Percentiles rank a stretch among this genome's conserved stretches.
Conservation (phyloP, 2,113 vertebrate genomes). For the Coreoperca whiteheadi region DNA sequence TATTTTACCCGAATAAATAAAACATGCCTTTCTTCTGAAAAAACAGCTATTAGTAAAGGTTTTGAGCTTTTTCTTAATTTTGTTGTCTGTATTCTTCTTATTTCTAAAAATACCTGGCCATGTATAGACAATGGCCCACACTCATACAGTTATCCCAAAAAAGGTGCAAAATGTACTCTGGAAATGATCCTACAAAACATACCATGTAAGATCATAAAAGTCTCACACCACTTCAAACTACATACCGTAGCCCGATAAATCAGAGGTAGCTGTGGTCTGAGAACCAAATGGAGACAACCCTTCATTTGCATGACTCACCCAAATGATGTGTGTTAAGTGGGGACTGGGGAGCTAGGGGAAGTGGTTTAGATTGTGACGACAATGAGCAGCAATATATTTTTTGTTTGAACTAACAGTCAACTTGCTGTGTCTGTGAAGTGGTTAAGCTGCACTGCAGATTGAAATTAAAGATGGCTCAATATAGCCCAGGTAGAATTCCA, state of each 20-base stretch:
- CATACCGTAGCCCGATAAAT: constrained; percentile 22
- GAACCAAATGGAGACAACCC: constrained; percentile 31
- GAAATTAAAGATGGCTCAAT: neutral
- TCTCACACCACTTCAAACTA: constrained; percentile 35
- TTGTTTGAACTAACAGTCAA: neutral
- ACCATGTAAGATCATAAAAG: constrained; percentile 36
- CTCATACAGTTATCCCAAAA: neutral
- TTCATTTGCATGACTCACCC: constrained; percentile 37
- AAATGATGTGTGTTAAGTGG: constrained; percentile 23
- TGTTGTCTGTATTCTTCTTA: neutral
- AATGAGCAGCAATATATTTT: constrained; percentile 4
- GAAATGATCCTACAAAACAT: constrained; percentile 16
- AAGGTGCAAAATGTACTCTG: neutral
- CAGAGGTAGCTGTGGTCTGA: constrained; percentile 27
- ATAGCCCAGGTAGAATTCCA: neutral
- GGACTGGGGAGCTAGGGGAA: constrained; percentile 21
- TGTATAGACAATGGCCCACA: neutral
- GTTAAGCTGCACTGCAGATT: neutral
- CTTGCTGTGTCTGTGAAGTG: neutral
- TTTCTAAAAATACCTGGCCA: neutral
- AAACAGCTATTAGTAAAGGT: neutral
- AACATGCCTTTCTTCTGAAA: neutral
- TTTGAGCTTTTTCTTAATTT: neutral
- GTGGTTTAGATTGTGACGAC: constrained; percentile 29
- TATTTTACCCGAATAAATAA: neutral